Evolutionary conservation across 1,140 invertebrate genomes (phyloP), one percentile per base, ranked within the genome.

Genomic region (Hyphantria cunea): DNA sequence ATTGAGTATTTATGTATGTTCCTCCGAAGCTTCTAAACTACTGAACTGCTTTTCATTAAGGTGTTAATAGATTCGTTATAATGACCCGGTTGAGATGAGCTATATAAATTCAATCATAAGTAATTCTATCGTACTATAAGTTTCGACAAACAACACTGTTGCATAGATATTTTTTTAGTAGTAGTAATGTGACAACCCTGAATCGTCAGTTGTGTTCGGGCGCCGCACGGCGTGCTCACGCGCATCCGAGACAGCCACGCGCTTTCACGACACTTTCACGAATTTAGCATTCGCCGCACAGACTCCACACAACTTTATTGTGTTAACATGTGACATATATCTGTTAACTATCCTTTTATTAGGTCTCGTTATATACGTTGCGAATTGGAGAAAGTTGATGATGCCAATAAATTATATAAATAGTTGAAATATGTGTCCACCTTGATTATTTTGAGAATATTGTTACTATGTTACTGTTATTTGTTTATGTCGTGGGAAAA

Each of bases 241-340:
- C 51, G 56, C 64, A 58, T 63, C 17, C 17, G n/a, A n/a, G n/a
- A n/a, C 63, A 52, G 42, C 32, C 49, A 60, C 64, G 63, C 69
- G 78, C 83, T 84, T 86, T 83, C 82, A 78, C 81, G 69, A 69
- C 72, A 78, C 83, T 84, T 84, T 86, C 81, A 70, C 80, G 69
- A 71, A 60, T 74, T 80, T 81, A 80, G 69, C 78, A 83, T 85
- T 80, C 79, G 73, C 65, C 56, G 61, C 70, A 59, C 37, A 66
- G 58, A 52, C 61, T 44, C 33, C 15, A n/a, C 6, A 48, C 61
- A 45, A 44, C 11, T 32, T 31, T 49, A 31, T 58, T 58, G 48
- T 44, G 12, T 58, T 58, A 58, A 58, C 55, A 32, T 14, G 55
- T 39, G 32, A 39, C 45, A 49, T 58, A 49, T 58, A 13, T 37